Evolutionary conservation across 1,140 invertebrate genomes (phyloP), one percentile per base, ranked within the genome.

Genomic region (Ostrea denselamellosa): DNA sequence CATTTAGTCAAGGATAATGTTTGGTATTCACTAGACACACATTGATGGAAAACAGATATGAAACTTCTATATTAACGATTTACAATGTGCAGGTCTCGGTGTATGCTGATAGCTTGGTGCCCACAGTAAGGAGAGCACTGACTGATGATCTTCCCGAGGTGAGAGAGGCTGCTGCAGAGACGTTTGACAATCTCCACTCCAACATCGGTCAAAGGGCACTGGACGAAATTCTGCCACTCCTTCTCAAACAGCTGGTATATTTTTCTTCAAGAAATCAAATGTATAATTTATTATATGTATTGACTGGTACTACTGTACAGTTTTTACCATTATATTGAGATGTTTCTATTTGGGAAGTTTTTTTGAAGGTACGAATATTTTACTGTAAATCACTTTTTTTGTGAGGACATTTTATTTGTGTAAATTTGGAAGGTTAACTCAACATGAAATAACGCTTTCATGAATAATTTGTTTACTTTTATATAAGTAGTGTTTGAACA

Each of bases 191-290:
- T 92, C 96, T 99, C 65, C 98, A 99, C 96, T 96, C 97, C 56
- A 99, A 98, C 56, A 98, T 99, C 54, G 99, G 99, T 68, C 96
- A 97, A 54, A 96, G 98, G 92, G 99, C 99, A 53, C 95, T 99
- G n/a, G 99, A 99, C 95, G 99, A 99, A 93, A 99, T 99, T 95
- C 95, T 99, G 85, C 98, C 98, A 82, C 96, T 96, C 85, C 97
- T 99, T 96, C 95, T 99, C 87, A 96, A 97, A 28, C 97, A 98
- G 91, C 94, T 99, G 92, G 96, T 96, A 92, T 89, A 89, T 88
- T 25, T 9, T 9, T 34, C 28, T 86, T 22, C n/a, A 19, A 10
- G n/a, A 44, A 44, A 44, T 44, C 34, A 44, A 44, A 44, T 44
- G 34, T 44, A 44, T 44, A 44, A 44, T 44, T 1, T 44, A 44